Base-by-base conservation (phyloP, 2,888 invertebrate species). In the Campoplex capitator region DNA sequence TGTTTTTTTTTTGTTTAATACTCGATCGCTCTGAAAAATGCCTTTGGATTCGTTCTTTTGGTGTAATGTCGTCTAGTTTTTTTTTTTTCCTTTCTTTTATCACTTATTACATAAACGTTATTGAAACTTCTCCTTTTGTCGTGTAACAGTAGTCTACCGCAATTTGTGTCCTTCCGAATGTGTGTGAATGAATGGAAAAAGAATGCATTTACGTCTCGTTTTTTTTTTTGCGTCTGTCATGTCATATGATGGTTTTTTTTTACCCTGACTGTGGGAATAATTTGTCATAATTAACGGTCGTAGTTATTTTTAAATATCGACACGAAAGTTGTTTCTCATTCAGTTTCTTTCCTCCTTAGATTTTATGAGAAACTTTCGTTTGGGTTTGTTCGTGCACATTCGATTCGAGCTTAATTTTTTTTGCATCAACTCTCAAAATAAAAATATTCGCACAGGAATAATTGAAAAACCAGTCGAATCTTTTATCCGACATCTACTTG, bases 61-160 rank as follows among this genome's bases (percentile, higher is more conserved):
- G 48, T 73, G 54, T 54, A 54, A 32, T 83, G 68, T 71, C 23
- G 51, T 78, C 75, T 78, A 71, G 58, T 84, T 81, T 62, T 75
- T 88, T 83, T 78, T 83, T 88, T 88, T 80, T n/a, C n/a, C 3
- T 38, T 38, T 4, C 23, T 23, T 38, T 38, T 6, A 6, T 38
- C 80, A 88, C 84, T 86, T 88, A 89, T 89, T 91, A 92, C 84
- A 88, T 88, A 89, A 86, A 89, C 76, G 89, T 89, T 71, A 71
- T 84, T 67, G 58, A 84, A 73, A 73, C 77, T 16, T 9, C 32
- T 45, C 3, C 3, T 32, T 42, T 51, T 48, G 51, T 32, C 54
- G 74, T 70, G 54, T 67, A 18, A 35, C 32, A 54, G 54, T 54
- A 56, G 38, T n/a, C 13, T 8, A 28, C 35, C 23, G 76, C 32